A percentile compares a stretch with the other conserved stretches of the same genome.
Conservation (phyloP, 2,888 invertebrate species). For the Acrobasis repandana region DNA sequence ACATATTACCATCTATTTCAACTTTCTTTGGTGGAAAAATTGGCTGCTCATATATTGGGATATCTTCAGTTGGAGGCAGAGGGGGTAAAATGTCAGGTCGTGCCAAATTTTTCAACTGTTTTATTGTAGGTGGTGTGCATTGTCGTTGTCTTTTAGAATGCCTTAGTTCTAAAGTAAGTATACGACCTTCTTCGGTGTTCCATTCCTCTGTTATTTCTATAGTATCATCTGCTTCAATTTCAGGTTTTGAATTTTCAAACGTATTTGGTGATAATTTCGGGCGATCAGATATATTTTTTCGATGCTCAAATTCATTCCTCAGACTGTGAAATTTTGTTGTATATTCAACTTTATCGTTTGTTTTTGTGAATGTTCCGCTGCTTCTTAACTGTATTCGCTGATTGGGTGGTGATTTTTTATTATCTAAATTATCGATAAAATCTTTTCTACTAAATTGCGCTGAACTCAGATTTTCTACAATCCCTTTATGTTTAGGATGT, state of each 20-base stretch:
- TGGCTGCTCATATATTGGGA: slow-evolving; percentile 84
- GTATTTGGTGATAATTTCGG: slow-evolving; percentile 58
- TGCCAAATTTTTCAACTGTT: slow-evolving; percentile 71
- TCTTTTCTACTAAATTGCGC: slow-evolving; percentile 63
- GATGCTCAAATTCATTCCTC: slow-evolving; percentile 88
- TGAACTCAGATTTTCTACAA: slow-evolving; percentile 39
- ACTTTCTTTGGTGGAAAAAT: slow-evolving; percentile 81
- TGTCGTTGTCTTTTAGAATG: slow-evolving; percentile 89
- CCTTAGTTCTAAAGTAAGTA: slow-evolving; percentile 87
- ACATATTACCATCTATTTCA: slow-evolving; percentile 47
- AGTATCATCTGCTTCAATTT: slow-evolving; percentile 55
- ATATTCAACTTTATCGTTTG: slow-evolving; percentile 57
- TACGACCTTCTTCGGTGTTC: slow-evolving; percentile 82
- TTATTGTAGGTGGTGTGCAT: slow-evolving; percentile 76
- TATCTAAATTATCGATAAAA: slow-evolving; percentile 57
- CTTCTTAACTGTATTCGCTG: slow-evolving; percentile 85
- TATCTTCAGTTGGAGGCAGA: slow-evolving; percentile 79
- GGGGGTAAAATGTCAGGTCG: slow-evolving; percentile 88
- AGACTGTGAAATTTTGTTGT: slow-evolving; percentile 85
- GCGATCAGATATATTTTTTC: slow-evolving; percentile 72
- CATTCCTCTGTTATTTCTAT: slow-evolving; percentile 65
- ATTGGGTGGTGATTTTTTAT: slow-evolving; percentile 43
- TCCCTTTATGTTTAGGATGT: slow-evolving; percentile 77
- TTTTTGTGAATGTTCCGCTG: slow-evolving; percentile 87
- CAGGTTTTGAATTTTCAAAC: slow-evolving; percentile 57